Evolutionary conservation across 2,888 invertebrate species (phyloP).

Genomic region (Petrolisthes manimaculis): DNA sequence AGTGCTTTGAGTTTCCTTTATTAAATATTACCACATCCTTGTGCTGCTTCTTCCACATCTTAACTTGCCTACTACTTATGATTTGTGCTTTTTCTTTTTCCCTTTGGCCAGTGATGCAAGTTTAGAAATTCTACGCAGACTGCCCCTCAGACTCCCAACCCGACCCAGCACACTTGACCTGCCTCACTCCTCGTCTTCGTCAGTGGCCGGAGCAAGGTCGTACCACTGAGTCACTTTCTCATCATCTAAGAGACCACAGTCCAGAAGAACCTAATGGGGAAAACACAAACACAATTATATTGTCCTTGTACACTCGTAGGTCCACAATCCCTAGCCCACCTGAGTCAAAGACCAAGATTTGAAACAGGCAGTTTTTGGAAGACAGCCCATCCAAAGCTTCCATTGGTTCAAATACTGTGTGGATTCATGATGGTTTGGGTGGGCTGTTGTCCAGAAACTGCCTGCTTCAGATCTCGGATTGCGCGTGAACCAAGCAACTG

Average conservation of each 20-base stretch:
- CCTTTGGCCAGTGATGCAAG: conserved; percentile 40
- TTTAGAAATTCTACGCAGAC: conserved; percentile 36
- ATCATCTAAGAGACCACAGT: conserved; percentile 63
- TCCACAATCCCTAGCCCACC: no score
- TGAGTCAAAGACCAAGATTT: no score
- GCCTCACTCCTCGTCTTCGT: conserved; percentile 65
- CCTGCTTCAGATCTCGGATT: no score
- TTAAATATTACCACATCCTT: not conserved
- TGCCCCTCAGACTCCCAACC: conserved; percentile 44
- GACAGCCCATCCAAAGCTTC: no score
- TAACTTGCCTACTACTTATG: not conserved
- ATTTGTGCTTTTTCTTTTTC: conserved; percentile 46
- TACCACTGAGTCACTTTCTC: conserved; percentile 60
- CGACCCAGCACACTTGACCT: conserved; percentile 59
- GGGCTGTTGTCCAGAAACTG: no score
- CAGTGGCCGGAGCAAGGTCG: conserved; percentile 58
- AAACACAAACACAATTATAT: not conserved
- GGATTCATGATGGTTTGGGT: no score
- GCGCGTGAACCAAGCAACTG: no score
- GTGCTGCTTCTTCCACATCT: not conserved
- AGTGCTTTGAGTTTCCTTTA: not conserved
- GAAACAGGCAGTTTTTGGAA: no score
- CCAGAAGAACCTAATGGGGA: conserved; percentile 49
- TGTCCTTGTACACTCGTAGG: no score
- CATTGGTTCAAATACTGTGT: no score